Evolutionary conservation across 1,140 invertebrate species (phyloP).

Genomic region (Drosophila guanche): DNA sequence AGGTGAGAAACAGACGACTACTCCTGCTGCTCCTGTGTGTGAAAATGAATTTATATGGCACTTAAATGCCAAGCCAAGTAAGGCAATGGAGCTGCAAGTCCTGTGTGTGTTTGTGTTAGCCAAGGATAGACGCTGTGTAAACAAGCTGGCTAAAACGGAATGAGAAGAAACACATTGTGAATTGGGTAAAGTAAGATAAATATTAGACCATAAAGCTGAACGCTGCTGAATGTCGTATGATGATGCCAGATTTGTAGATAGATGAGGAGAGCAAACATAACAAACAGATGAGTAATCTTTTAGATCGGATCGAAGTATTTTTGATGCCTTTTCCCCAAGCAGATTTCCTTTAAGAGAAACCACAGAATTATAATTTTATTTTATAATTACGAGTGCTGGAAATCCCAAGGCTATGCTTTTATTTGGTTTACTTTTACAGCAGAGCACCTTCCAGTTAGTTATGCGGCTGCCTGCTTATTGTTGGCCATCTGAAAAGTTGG

Average conservation of each 20-base stretch:
- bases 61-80: constrained; percentile 52
- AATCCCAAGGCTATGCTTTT: constrained; percentile 8
- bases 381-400: too few species aligned
- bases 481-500: constrained; percentile 51
- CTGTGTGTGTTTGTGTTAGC: constrained; percentile 19
- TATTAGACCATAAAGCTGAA: constrained; percentile 24
- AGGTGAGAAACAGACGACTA: constrained; percentile 51
- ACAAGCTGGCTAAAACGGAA: constrained; percentile 30
- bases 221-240: constrained; percentile 6
- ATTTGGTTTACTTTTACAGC: constrained; percentile 9
- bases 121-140: constrained; percentile 26
- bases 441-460: constrained; percentile 11
- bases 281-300: too few species aligned
- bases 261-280: too few species aligned
- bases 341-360: too few species aligned
- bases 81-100: constrained; percentile 9
- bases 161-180: constrained; percentile 51
- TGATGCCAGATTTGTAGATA: neutral
- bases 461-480: constrained; percentile 8
- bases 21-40: neutral
- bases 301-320: too few species aligned
- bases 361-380: too few species aligned
- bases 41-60: constrained; percentile 61
- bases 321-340: too few species aligned
- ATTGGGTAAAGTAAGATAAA: constrained; percentile 47